phyloP scores from a whole-genome alignment of 1,140 invertebrate genomes.

The Drosophila mauritiana region DNA sequence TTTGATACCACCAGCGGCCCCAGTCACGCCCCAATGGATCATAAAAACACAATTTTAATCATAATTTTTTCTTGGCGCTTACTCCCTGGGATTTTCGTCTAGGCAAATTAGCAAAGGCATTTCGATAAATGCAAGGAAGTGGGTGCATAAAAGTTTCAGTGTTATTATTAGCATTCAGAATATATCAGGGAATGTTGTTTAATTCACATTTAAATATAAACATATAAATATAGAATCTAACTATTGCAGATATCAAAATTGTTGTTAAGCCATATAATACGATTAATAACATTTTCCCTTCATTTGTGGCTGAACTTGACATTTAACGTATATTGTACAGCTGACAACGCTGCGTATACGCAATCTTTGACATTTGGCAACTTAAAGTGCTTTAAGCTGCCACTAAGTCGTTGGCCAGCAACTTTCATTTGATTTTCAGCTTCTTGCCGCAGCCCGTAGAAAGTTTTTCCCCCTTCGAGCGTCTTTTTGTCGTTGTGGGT shows the following conservation, averaged over 20 bases:
- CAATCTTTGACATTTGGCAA: conserved; percentile 70
- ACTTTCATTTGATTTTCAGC: conserved; percentile 57
- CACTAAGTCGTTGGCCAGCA: conserved; percentile 48
- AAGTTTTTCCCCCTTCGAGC: conserved; percentile 15
- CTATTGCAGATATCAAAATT: too few species aligned
- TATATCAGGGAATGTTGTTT: not conserved
- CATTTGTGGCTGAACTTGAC: conserved; percentile 36
- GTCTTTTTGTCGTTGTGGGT: conserved; percentile 20
- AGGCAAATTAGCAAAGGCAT: conserved; percentile 40
- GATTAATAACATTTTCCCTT: too few species aligned
- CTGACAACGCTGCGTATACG: conserved; percentile 48
- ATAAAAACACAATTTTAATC: conserved; percentile 80
- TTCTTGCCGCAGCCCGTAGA: conserved; percentile 26
- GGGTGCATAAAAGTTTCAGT: not conserved
- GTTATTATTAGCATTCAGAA: accelerated
- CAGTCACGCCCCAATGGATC: conserved; percentile 67
- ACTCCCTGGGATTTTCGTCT: conserved; percentile 40
- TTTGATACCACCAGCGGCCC: conserved; percentile 50
- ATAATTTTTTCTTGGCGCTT: conserved; percentile 61
- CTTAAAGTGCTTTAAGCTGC: conserved; percentile 72
- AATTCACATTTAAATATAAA: not conserved
- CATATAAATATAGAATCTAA: too few species aligned
- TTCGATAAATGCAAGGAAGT: conserved; percentile 7
- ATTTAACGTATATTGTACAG: conserved; percentile 45
- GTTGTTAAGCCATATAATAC: too few species aligned